Evolutionary conservation across 2,888 invertebrate species (phyloP).

Genomic region (Tholera decimalis): DNA sequence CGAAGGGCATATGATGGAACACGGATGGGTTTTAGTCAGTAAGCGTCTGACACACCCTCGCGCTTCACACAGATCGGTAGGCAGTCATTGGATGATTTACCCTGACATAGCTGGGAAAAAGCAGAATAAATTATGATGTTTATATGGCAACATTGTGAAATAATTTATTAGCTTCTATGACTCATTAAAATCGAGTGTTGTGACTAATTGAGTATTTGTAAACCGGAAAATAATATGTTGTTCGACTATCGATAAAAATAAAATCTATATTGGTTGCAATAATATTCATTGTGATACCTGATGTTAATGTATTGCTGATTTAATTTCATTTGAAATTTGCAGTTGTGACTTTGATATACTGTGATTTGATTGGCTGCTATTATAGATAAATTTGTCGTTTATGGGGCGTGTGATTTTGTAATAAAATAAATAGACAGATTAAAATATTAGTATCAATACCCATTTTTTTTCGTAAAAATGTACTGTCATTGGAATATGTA

Average conservation of each 20-base stretch:
- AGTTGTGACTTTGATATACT: conserved; percentile 18
- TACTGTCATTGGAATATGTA: too few relatives aligned
- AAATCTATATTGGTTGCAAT: conserved; percentile 34
- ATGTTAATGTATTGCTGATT: conserved; percentile 15
- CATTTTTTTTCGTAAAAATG: not conserved
- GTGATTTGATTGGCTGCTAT: not conserved
- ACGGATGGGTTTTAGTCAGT: too few relatives aligned
- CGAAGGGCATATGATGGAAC: too few relatives aligned
- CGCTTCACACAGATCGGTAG: too few relatives aligned
- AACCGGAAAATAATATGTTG: conserved; percentile 47
- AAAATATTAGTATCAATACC: not conserved
- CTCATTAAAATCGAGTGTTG: conserved; percentile 36
- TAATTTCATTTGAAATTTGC: conserved; percentile 22
- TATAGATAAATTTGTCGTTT: not conserved
- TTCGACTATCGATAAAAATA: conserved; percentile 22
- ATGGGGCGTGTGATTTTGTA: conserved; percentile 9
- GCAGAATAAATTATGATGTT: too few relatives aligned
- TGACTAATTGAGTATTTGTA: conserved; percentile 39
- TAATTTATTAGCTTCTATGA: conserved; percentile 49
- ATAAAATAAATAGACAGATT: not conserved
- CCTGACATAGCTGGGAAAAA: too few relatives aligned
- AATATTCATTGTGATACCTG: conserved; percentile 35
- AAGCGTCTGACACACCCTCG: too few relatives aligned
- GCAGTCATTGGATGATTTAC: too few relatives aligned
- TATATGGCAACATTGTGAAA: conserved; percentile 50